These are phyloP conservation scores for Erpornis zantholeuca DNA, from an alignment of 2,113 vertebrate species.

Conservation along the genomic window DNA sequence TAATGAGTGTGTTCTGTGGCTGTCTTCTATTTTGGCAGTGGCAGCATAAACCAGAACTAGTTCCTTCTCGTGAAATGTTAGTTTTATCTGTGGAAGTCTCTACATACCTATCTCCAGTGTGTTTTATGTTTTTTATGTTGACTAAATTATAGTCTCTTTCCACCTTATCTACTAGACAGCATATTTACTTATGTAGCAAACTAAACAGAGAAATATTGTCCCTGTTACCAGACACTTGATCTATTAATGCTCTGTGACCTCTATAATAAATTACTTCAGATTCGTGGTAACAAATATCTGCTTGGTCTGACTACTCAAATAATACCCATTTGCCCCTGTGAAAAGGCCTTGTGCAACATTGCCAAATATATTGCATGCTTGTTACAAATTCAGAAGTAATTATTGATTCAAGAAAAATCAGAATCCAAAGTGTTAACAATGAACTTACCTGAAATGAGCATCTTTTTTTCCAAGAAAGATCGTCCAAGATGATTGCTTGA, in stretches of 20 bases:
- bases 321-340: background rate
- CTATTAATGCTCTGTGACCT: background rate
- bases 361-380: background rate
- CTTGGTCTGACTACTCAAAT: background rate
- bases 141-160: background rate
- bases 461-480: background rate
- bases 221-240: background rate
- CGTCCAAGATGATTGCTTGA: background rate
- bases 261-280: background rate
- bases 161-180: background rate
- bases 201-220: background rate
- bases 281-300: background rate
- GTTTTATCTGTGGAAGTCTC: background rate
- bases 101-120: background rate
- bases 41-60: background rate
- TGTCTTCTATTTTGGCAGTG: background rate
- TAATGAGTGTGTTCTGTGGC: background rate
- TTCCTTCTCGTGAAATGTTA: background rate
- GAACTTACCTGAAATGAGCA: background rate
- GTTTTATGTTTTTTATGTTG: background rate
- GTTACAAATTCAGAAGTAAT: background rate
- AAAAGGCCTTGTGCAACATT: background rate
- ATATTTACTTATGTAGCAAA: background rate
- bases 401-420: background rate
- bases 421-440: background rate